Evolutionary conservation across 2,797 vertebrate genomes (phyloP).

Genomic region (Danio tinwini): DNA sequence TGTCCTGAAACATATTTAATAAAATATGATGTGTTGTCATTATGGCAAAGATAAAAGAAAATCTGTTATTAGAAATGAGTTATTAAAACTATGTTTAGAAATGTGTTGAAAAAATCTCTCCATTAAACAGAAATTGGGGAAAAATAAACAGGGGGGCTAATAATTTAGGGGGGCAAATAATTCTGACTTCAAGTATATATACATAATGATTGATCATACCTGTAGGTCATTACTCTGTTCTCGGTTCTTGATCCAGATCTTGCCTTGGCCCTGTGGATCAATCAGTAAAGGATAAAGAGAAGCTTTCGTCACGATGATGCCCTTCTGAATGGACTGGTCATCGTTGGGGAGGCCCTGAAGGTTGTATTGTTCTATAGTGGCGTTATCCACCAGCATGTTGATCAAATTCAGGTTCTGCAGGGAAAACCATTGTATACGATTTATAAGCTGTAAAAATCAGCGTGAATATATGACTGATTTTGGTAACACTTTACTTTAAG

Average conservation of each 20-base stretch:
- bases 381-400: conserved; percentile 82
- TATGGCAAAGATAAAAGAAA: too few species aligned
- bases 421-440: not conserved
- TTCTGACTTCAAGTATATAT: too few species aligned
- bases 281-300: conserved; percentile 85
- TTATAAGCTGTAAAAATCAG: not conserved
- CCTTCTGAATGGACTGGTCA: conserved; percentile 87
- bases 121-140: too few species aligned
- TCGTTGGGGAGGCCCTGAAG: conserved; percentile 86
- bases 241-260: conserved; percentile 86
- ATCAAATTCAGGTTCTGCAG: conserved; percentile 82
- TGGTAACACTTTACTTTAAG: too few species aligned
- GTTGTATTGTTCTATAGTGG: conserved; percentile 84
- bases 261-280: conserved; percentile 88
- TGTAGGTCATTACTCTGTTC: conserved; percentile 82
- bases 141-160: too few species aligned
- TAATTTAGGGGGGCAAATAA: too few species aligned
- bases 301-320: conserved; percentile 85
- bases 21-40: too few species aligned
- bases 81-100: too few species aligned
- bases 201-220: conserved; percentile 64
- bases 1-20: too few species aligned
- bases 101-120: too few species aligned
- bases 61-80: too few species aligned
- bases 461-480: not conserved